Evolutionary conservation across 2,888 invertebrate genomes (phyloP).

Genomic region (Lithophane semibrunnea): DNA sequence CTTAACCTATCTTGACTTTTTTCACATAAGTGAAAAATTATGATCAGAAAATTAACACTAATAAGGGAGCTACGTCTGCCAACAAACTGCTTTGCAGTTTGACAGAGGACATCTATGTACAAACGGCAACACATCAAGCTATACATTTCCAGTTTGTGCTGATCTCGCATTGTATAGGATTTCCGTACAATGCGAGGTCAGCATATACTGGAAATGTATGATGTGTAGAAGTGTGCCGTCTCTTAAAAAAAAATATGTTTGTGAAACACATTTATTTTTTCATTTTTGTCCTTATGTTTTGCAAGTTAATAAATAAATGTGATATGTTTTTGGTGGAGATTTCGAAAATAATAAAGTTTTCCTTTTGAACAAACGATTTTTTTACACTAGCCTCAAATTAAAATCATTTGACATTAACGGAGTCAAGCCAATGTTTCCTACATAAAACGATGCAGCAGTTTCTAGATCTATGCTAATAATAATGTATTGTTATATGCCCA

Average conservation of each 20-base stretch:
- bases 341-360: neutral
- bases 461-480: neutral
- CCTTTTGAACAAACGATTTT: neutral
- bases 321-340: neutral
- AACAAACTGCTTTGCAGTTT: neutral
- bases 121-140: too few relatives aligned
- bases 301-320: neutral
- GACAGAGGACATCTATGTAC: too few relatives aligned
- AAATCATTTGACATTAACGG: neutral
- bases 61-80: neutral
- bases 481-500: neutral
- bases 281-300: neutral
- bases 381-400: neutral
- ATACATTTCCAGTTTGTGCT: too few relatives aligned
- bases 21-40: neutral
- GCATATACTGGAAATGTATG: too few relatives aligned
- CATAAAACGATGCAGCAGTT: neutral
- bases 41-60: neutral
- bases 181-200: too few relatives aligned
- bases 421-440: neutral
- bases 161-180: too few relatives aligned
- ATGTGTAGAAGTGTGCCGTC: too few relatives aligned
- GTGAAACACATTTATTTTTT: neutral
- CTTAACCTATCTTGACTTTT: too few relatives aligned
- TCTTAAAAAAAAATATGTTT: too few relatives aligned